Evolutionary conservation across 1,140 invertebrate species (phyloP), one percentile per base, ranked within the genome.

Genomic region (Pseudomyrmex flavicornis): DNA sequence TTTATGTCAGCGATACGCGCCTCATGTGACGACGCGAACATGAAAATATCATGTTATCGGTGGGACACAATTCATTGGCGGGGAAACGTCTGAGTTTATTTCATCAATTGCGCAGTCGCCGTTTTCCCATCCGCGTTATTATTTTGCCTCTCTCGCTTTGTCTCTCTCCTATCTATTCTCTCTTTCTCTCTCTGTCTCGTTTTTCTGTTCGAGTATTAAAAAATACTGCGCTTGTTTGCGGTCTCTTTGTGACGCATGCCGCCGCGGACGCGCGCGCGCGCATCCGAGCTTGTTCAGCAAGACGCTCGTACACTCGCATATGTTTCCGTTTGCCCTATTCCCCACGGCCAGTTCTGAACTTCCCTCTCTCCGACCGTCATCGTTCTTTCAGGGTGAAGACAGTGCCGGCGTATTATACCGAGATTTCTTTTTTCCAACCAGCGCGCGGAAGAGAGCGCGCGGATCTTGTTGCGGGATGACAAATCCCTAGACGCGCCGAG

Each of bases 241-340:
- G 89, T 74, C 87, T 86, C 90, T 91, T 90, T 91, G 90, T 91
- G 88, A 89, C 87, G 85, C 85, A 88, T 72, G 62, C 85, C 86
- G 86, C 76, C 84, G 73, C 85, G 77, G 77, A 89, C 88, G 86
- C 17, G 17, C 17, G 17, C 17, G 17, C 17, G 17, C 17, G 17
- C 17, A 17, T 90, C 88, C 83, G 83, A 90, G 87, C 85, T 90
- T 91, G 89, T 89, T 66, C 77, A 59, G 83, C 88, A 91, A 90
- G 84, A 88, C 83, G 83, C 88, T 90, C 85, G 83, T 90, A 91
- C 80, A 76, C 82, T 83, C 83, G 61, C 77, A 59, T 89, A 83
- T 63, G 77, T 87, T 86, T 86, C 82, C 84, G 85, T 82, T 90
- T 63, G 87, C 58, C 68, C 88, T 82, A 80, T 88, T 61, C 88